phyloP scores from a whole-genome alignment of 2,797 vertebrate genomes.

The Amazona finschi region DNA sequence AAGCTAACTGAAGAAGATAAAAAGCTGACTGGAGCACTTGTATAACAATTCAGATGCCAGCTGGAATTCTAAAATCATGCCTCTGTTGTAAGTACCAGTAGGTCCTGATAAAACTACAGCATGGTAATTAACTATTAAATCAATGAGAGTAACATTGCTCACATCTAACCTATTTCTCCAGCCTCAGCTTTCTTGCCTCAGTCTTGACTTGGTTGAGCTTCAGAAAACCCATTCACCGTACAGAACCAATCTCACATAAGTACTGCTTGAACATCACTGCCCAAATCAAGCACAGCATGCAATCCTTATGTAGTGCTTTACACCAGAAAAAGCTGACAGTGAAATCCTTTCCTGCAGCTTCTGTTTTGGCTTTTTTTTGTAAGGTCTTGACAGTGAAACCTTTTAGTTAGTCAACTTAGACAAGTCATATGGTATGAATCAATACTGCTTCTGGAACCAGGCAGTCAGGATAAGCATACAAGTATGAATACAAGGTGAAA shows the following conservation, averaged over 20 bases:
- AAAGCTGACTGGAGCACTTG: neutral
- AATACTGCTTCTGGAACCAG: neutral
- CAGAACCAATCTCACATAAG: rapidly evolving
- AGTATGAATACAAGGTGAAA: neutral
- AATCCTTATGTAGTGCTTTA: neutral
- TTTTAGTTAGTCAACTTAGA: neutral
- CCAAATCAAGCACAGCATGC: neutral
- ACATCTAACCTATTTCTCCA: neutral
- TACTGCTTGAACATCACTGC: neutral
- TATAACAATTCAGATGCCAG: neutral
- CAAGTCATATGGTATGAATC: neutral
- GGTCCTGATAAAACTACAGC: neutral
- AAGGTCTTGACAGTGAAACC: neutral
- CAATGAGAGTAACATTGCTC: neutral
- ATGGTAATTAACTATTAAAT: neutral
- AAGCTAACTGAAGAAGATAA: neutral
- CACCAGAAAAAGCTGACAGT: neutral
- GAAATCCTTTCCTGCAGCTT: neutral
- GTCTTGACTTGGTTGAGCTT: neutral
- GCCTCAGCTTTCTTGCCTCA: neutral
- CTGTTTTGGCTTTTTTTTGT: neutral
- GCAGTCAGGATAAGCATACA: neutral
- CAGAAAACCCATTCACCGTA: neutral
- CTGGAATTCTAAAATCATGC: neutral
- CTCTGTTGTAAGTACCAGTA: neutral